Evolutionary conservation across 2,888 invertebrate genomes (phyloP).

Genomic region (Stegophylla sp.): DNA sequence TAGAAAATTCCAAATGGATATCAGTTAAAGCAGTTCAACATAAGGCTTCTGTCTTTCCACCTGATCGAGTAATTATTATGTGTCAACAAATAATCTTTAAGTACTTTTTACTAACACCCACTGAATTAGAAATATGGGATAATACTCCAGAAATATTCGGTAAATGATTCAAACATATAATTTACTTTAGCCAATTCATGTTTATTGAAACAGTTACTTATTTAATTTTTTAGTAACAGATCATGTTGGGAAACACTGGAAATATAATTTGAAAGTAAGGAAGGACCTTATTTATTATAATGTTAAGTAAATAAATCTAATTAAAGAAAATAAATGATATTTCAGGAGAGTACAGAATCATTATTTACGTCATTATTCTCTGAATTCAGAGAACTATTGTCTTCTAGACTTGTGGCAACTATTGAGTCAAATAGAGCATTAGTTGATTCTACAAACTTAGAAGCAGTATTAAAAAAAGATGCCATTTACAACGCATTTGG

Average conservation of each 20-base stretch:
- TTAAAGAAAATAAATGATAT: too few relatives aligned
- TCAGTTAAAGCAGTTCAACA: conserved; percentile 43
- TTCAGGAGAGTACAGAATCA: conserved; percentile 85
- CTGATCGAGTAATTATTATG: conserved; percentile 79
- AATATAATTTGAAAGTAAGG: conserved; percentile 84
- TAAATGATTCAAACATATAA: neutral
- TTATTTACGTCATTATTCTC: conserved; percentile 84
- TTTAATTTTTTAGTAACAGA: conserved; percentile 69
- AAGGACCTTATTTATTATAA: conserved; percentile 25
- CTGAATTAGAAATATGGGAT: conserved; percentile 87
- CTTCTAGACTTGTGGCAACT: conserved; percentile 77
- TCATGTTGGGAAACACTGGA: conserved; percentile 90
- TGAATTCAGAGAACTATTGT: conserved; percentile 76
- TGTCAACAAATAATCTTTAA: conserved; percentile 84
- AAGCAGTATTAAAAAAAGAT: conserved; percentile 84
- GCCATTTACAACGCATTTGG: conserved; percentile 93
- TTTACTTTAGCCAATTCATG: neutral
- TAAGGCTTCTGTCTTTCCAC: conserved; percentile 72
- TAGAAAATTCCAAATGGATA: conserved; percentile 65
- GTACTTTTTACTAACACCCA: conserved; percentile 83
- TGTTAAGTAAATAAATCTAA: neutral
- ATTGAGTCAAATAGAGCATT: conserved; percentile 74
- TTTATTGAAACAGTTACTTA: conserved; percentile 18
- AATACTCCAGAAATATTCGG: conserved; percentile 76
- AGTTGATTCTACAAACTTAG: conserved; percentile 75